These are phyloP conservation scores for Xylota sylvarum DNA, from an alignment of 2,888 invertebrate species.

Conservation along the genomic window DNA sequence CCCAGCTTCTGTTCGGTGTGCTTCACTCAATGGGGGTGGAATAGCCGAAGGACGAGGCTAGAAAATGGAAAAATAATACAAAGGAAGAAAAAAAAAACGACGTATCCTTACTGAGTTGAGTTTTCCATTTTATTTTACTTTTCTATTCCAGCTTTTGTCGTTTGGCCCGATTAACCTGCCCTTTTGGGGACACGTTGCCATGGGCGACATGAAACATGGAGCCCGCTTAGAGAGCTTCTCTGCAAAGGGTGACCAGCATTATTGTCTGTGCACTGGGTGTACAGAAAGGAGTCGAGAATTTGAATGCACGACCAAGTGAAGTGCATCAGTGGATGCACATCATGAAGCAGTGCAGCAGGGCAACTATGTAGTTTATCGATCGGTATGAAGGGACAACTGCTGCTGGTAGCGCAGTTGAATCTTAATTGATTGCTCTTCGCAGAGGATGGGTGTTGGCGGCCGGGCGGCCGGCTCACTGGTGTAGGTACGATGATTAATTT, in stretches of 20 bases:
- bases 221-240: background rate
- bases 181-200: slow-evolving; percentile 48
- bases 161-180: slow-evolving; percentile 57
- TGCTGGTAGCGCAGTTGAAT: slow-evolving; percentile 32
- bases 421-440: slow-evolving; percentile 50
- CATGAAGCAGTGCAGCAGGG: slow-evolving; percentile 4
- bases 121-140: slow-evolving; percentile 23
- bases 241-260: slow-evolving; percentile 17
- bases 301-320: slow-evolving; percentile 16
- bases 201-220: slow-evolving; percentile 26
- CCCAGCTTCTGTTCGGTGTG: slow-evolving; percentile 31
- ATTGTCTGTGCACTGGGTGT: slow-evolving; percentile 10
- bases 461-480: background rate
- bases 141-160: slow-evolving; percentile 22
- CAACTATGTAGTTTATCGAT: slow-evolving; percentile 32
- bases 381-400: background rate
- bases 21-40: slow-evolving; percentile 6
- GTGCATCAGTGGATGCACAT: slow-evolving; percentile 2
- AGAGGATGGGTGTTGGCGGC: background rate
- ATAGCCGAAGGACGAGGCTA: slow-evolving; percentile 7
- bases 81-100: background rate
- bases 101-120: slow-evolving; percentile 12
- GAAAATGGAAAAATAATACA: slow-evolving; percentile 55
- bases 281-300: slow-evolving; percentile 3
- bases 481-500: slow-evolving; percentile 53